phyloP scores from a whole-genome alignment of 2,113 vertebrate genomes.

The Elachura formosa region DNA sequence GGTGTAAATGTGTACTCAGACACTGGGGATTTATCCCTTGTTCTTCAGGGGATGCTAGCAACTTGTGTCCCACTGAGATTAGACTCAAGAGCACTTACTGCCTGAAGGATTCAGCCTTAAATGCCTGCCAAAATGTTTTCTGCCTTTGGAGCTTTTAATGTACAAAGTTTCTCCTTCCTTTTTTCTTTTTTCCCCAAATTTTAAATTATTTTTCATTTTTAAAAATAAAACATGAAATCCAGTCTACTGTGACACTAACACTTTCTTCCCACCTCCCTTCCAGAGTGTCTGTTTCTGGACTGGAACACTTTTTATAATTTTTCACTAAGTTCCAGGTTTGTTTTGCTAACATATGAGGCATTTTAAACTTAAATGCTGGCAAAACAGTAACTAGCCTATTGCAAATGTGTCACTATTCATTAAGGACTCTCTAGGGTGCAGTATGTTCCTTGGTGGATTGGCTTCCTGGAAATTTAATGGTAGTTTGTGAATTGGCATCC shows the following conservation, averaged over 20 bases:
- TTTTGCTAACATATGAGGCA: neutral
- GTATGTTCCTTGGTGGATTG: conserved; percentile 20
- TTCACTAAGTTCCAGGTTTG: neutral
- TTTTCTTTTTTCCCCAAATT: neutral
- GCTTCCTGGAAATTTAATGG: conserved; percentile 4
- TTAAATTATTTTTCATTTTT: neutral
- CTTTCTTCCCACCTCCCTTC: neutral
- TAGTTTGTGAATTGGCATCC: neutral
- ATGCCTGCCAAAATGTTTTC: neutral
- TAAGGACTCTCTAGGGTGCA: conserved; percentile 20
- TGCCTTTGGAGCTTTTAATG: neutral
- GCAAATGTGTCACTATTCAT: conserved; percentile 21
- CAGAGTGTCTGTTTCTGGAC: neutral
- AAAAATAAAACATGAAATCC: neutral
- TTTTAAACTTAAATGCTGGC: conserved; percentile 14
- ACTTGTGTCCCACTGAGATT: neutral
- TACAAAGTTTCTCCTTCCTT: neutral
- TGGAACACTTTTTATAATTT: neutral
- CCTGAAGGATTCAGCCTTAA: neutral
- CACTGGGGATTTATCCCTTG: neutral
- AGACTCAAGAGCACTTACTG: neutral
- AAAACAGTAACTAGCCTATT: conserved; percentile 12
- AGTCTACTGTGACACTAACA: neutral
- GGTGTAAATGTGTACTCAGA: neutral
- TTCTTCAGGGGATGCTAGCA: neutral